These are phyloP conservation scores for Nestor notabilis DNA, from an alignment of 2,113 vertebrate genomes.

Conservation along the genomic window DNA sequence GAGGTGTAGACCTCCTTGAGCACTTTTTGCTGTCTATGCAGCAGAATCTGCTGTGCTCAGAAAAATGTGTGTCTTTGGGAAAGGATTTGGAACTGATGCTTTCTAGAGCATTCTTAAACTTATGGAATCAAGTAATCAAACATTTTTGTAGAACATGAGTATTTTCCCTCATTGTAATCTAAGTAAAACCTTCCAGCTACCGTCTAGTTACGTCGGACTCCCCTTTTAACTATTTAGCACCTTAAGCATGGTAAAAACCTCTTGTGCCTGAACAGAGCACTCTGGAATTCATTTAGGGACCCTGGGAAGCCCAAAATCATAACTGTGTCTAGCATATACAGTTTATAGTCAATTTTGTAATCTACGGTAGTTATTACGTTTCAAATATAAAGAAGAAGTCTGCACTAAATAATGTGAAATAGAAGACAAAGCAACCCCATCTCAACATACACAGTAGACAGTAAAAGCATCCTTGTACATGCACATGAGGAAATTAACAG, in stretches of 20 bases:
- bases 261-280: not conserved
- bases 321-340: not conserved
- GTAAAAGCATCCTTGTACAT: slow-evolving; percentile 67
- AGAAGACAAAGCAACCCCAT: slow-evolving; percentile 43
- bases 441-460: slow-evolving; percentile 43
- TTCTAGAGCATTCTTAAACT: not conserved
- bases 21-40: not conserved
- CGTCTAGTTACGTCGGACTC: not conserved
- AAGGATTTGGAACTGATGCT: not conserved
- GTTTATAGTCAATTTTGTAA: not conserved
- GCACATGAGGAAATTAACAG: slow-evolving; percentile 67
- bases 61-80: not conserved
- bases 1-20: not conserved
- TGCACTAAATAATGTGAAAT: slow-evolving; percentile 1
- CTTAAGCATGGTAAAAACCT: not conserved
- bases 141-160: not conserved
- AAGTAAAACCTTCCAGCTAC: not conserved
- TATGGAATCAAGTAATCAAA: not conserved
- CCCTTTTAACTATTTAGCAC: not conserved
- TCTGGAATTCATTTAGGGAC: not conserved
- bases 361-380: not conserved
- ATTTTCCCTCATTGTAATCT: not conserved
- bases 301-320: not conserved
- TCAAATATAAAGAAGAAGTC: slow-evolving; percentile 3
- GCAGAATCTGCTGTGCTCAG: not conserved